Percentiles rank a stretch among this genome's conserved stretches.
Conservation (phyloP, 2,888 invertebrate genomes). For the Drosophila mimica region DNA sequence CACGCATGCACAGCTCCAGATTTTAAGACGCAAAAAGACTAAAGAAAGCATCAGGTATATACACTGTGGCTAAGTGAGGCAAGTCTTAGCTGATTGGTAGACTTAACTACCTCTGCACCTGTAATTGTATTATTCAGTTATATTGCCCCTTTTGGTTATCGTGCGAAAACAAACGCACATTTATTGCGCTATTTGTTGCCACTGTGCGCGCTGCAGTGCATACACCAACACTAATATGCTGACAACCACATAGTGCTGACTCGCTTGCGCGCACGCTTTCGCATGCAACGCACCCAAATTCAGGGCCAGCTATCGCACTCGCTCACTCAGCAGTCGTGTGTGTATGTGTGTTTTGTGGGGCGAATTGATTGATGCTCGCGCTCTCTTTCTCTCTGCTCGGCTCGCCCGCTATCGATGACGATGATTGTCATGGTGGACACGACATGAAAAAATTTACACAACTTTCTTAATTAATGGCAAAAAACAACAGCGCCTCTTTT, state of each 20-base stretch:
- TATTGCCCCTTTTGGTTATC: constrained; percentile 53
- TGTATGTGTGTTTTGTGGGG: constrained; percentile 48
- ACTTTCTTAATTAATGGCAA: constrained; percentile 76
- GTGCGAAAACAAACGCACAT: constrained; percentile 44
- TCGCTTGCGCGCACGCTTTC: constrained; percentile 44
- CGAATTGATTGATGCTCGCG: constrained; percentile 53
- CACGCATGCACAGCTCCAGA: constrained; percentile 28
- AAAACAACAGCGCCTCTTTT: constrained; percentile 48
- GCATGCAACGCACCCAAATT: constrained; percentile 74
- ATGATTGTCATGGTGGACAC: constrained; percentile 75
- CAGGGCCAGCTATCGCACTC: constrained; percentile 60
- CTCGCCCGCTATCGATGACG: constrained; percentile 65
- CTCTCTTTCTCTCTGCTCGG: constrained; percentile 54
- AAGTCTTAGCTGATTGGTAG: constrained; percentile 32
- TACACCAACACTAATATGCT: constrained; percentile 35
- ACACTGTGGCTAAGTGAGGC: constrained; percentile 1
- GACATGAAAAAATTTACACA: constrained; percentile 79
- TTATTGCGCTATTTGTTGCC: constrained; percentile 48
- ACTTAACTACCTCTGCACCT: constrained; percentile 26
- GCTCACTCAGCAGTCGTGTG: constrained; percentile 42
- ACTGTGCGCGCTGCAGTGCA: constrained; percentile 70
- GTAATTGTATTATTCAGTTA: constrained; percentile 43
- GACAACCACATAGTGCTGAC: constrained; percentile 36
- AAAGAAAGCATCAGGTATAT: constrained; percentile 59
- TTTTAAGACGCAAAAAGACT: constrained; percentile 72